Evolutionary conservation across 2,797 vertebrate genomes (phyloP).

Genomic region (Labeo calbasu): DNA sequence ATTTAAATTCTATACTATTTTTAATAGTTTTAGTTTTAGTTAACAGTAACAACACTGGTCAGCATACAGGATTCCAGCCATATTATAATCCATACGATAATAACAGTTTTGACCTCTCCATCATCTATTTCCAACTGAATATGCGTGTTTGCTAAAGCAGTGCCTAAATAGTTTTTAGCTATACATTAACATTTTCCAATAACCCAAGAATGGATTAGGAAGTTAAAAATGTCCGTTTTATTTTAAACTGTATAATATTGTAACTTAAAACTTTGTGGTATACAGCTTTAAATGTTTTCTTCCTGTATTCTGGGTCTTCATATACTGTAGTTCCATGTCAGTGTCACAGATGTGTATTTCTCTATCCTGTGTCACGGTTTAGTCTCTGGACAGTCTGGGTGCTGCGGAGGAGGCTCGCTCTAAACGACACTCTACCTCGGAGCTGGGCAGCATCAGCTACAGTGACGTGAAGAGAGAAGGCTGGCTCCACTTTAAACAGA

Average conservation of each 20-base stretch:
- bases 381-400: constrained; percentile 93
- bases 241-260: background rate
- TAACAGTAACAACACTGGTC: background rate
- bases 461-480: constrained; percentile 90
- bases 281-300: constrained; percentile 7
- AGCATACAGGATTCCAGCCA: background rate
- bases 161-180: background rate
- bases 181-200: background rate
- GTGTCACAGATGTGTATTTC: constrained; percentile 25
- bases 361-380: constrained; percentile 40
- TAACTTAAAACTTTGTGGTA: background rate
- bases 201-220: background rate
- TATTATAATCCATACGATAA: background rate
- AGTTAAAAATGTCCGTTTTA: background rate
- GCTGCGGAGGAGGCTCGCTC: constrained; percentile 88
- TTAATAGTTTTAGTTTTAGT: background rate
- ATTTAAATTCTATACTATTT: background rate
- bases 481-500: constrained; percentile 96
- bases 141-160: background rate
- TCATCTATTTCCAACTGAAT: background rate
- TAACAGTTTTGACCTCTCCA: background rate
- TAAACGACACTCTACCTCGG: constrained; percentile 93
- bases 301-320: constrained; percentile 6
- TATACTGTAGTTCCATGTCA: constrained; percentile 22
- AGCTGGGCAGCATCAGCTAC: constrained; percentile 89